Evolutionary conservation across 2,888 invertebrate genomes (phyloP), one percentile per base, ranked within the genome.

Genomic region (Hylaea fasciaria): DNA sequence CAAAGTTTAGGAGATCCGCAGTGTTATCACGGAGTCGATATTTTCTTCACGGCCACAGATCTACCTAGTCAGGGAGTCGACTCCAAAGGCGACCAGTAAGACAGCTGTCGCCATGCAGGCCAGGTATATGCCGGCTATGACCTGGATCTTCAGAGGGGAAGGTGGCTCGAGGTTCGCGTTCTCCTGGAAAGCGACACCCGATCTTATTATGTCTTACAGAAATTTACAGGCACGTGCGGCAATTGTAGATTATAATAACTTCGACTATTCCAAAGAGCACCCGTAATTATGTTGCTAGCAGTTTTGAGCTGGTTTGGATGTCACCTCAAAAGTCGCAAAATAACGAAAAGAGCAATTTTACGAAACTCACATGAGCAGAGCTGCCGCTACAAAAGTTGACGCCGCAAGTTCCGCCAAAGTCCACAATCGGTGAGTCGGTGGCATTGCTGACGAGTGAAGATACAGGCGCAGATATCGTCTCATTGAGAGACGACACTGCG

Each of bases 51-150:
- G 5, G 22, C 5, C 22, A 22, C 22, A 22, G 22, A 22, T 22
- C 10, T 57, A 97, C 96, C 96, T 95, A 51, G 94, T 94, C 3
- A 97, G 87, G 0, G 96, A 95, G 85, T 98, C 98, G 0, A 98
- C 96, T 16, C 97, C 95, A 35, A 97, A 84, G 0, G 94, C 93
- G 3, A 98, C 95, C 52, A 97, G 93, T 8, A 96, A 70, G 13
- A 95, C 94, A 0, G 98, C 98, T 0, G 92, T 81, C 0, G 95
- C 87, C 94, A 97, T 97, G 76, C 97, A 97, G 0, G 93, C 94
- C 7, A 98, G 88, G 85, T 96, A 98, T 64, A 97, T 96, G 12
- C 96, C 96, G 9, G 96, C 94, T 63, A 98, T 95, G 57, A 96
- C 90, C 76, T 96, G 95, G 58, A 97, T 95, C 89, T 97, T 95